phyloP scores from a whole-genome alignment of 2,888 invertebrate species.

The Dynastes tityus region DNA sequence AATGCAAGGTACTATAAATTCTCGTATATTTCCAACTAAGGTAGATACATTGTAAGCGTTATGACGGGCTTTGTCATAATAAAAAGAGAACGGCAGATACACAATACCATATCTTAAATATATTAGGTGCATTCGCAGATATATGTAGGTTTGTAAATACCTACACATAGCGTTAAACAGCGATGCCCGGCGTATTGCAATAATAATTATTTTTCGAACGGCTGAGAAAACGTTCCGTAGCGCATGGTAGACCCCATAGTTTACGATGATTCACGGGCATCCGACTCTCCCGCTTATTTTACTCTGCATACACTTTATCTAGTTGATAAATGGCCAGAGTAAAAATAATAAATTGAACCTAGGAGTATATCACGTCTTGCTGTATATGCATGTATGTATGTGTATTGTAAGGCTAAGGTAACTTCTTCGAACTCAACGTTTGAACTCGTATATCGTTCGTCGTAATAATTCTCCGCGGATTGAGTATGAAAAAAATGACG shows the following conservation, averaged over 20 bases:
- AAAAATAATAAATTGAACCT: conserved; percentile 50
- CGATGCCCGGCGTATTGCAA: background rate
- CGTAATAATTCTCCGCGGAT: conserved; percentile 5
- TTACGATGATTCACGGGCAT: conserved; percentile 10
- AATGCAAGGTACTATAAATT: too few relatives aligned
- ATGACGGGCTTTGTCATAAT: background rate
- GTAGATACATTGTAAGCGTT: background rate
- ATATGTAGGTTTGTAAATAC: conserved; percentile 5
- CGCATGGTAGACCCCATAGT: background rate
- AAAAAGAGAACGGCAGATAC: background rate
- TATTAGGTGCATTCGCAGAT: background rate
- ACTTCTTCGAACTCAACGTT: conserved; percentile 36
- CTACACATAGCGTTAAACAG: conserved; percentile 1
- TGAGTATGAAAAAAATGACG: conserved; percentile 29
- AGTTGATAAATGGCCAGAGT: conserved; percentile 47
- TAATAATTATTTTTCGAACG: conserved; percentile 2
- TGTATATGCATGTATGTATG: background rate
- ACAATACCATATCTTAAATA: background rate
- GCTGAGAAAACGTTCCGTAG: background rate
- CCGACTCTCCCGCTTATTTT: background rate
- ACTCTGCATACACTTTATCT: conserved; percentile 37
- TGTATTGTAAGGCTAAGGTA: background rate
- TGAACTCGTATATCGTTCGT: conserved; percentile 42
- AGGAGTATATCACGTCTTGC: conserved; percentile 42
- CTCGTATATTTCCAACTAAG: too few relatives aligned